These are phyloP conservation scores for Nymphalis io DNA, from an alignment of 1,140 invertebrate genomes.

Conservation along the genomic window DNA sequence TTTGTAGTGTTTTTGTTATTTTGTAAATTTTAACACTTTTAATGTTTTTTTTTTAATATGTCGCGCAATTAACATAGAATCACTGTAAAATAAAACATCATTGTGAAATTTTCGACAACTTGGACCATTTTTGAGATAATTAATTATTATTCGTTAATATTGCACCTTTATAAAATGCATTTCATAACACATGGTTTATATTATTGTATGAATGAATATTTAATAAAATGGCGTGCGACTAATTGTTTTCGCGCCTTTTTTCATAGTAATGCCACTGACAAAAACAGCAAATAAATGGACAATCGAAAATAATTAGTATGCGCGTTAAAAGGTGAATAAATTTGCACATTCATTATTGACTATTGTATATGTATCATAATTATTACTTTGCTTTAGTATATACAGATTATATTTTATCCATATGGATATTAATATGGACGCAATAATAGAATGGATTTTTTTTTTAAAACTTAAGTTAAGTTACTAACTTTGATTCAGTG, in stretches of 20 bases:
- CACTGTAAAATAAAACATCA: slow-evolving; percentile 52
- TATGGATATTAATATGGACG: slow-evolving; percentile 39
- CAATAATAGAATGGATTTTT: slow-evolving; percentile 26
- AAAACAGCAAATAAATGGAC: slow-evolving; percentile 11
- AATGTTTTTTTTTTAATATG: slow-evolving; percentile 64
- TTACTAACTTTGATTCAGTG: slow-evolving; percentile 34
- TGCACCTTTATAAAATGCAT: slow-evolving; percentile 45
- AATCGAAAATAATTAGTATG: slow-evolving; percentile 40
- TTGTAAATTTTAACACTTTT: slow-evolving; percentile 74
- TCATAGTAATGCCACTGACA: slow-evolving; percentile 9
- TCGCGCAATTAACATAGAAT: slow-evolving; percentile 67
- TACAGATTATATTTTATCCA: slow-evolving; percentile 50
- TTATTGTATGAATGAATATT: slow-evolving; percentile 35
- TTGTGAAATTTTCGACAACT: slow-evolving; percentile 50
- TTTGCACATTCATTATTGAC: slow-evolving; percentile 44
- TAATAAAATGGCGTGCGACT: slow-evolving; percentile 29
- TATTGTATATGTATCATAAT: slow-evolving; percentile 52
- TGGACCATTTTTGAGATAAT: slow-evolving; percentile 55
- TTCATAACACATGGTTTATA: slow-evolving; percentile 39
- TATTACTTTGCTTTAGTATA: slow-evolving; percentile 51
- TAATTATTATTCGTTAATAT: slow-evolving; percentile 40
- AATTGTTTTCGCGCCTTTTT: slow-evolving; percentile 37
- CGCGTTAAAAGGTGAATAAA: slow-evolving; percentile 32
- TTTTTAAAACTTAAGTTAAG: not conserved
- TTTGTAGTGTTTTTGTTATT: slow-evolving; percentile 76